Base-by-base conservation (phyloP, 2,113 vertebrate genomes). In the Smithornis capensis region DNA sequence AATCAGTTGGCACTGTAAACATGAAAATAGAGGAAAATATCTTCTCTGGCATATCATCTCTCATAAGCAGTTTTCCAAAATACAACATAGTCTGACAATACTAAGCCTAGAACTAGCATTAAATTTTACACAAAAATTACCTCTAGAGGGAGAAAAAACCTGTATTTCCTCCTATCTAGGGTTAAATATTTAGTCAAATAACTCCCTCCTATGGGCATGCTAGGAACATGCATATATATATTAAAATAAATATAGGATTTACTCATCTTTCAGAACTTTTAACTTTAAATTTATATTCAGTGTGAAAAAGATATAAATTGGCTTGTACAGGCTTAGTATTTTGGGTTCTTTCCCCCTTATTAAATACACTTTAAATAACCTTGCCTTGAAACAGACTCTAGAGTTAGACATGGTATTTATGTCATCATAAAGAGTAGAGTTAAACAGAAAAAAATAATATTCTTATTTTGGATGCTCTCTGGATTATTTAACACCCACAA, bases 1-100 rank as follows among this genome's bases (percentile, higher is more conserved):
- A 82, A 70, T 21, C 0, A 0, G 1, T 40, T 44, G 14, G 8
- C 10, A 74, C 81, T 4, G 2, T 22, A n/a, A 69, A 11, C 4
- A 27, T 28, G 42, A 74, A 65, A 78, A 82, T 7, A 87, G 7
- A 65, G 7, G 12, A 29, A 45, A 19, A 59, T 4, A 50, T 42
- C 14, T 64, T 71, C 14, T 53, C 8, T 13, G 79, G 22, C 4
- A 19, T 44, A 44, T 16, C 42, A 15, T 44, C 42, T 44, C 42
- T 83, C 12, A 12, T 45, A 59, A 65, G 4, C 38, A 19, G 6
- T 28, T 73, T 62, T 73, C 73, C 16, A 60, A 76, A 92, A 69
- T 23, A 14, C 9, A 44, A 3, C 3, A 2, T 14, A 64, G 4
- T 49, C 16, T 57, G 35, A 52, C 16, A 45, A 56, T 13, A 40